Conservation (phyloP, 2,888 invertebrate genomes). For the Scaptomyza polygonia region DNA sequence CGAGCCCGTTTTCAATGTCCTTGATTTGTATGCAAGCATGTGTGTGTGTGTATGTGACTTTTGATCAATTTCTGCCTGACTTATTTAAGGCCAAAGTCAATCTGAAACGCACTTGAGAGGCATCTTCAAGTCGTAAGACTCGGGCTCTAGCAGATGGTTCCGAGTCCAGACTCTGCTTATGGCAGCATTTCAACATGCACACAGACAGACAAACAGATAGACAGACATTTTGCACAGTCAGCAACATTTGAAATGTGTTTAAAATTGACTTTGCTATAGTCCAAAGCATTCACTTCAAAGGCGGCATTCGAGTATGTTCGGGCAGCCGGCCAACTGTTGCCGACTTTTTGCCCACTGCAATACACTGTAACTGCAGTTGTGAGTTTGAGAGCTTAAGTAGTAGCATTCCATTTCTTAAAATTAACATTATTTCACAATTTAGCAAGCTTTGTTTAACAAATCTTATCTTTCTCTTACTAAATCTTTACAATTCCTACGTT, state of each 20-base stretch:
- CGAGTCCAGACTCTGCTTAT: constrained; percentile 20
- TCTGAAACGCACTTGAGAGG: constrained; percentile 37
- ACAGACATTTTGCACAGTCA: constrained; percentile 38
- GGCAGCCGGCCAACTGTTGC: constrained; percentile 48
- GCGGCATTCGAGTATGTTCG: constrained; percentile 38
- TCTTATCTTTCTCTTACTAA: too few species aligned
- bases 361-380: not conserved
- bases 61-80: constrained; percentile 72
- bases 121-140: constrained; percentile 39
- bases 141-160: constrained; percentile 27
- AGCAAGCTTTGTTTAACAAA: too few species aligned
- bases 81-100: constrained; percentile 55
- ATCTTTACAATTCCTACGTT: too few species aligned
- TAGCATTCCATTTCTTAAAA: not conserved
- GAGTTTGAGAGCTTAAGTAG: not conserved
- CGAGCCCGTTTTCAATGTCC: not conserved
- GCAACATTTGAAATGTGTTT: constrained; percentile 53
- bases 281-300: constrained; percentile 40
- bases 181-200: constrained; percentile 30
- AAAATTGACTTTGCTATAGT: constrained; percentile 42
- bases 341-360: constrained; percentile 10
- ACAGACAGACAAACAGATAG: constrained; percentile 15
- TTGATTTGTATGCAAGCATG: constrained; percentile 5
- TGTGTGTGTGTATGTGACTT: constrained; percentile 57
- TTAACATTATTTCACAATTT: too few species aligned